Evolutionary conservation across 2,113 vertebrate species (phyloP), one percentile per base, ranked within the genome.

Genomic region (Dipodomys spectabilis): DNA sequence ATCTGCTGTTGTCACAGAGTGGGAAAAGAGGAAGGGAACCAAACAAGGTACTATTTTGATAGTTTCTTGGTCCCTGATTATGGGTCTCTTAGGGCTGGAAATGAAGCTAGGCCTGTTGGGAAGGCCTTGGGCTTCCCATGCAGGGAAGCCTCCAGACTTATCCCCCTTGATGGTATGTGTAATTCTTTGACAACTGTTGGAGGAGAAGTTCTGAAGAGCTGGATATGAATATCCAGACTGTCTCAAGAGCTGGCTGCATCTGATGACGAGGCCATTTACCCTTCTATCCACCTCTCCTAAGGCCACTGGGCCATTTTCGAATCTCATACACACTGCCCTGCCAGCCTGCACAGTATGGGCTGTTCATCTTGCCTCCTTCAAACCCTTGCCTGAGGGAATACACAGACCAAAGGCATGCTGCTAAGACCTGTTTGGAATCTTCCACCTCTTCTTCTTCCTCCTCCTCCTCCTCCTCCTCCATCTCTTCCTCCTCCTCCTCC

Each of bases 81-180:
- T 30, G 6, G 28, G 32, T 39, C 32, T 67, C 60, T 4, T 7
- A 13, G 30, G 20, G 20, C 32, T n/a, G 65, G 82, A 7, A 10
- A 19, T 10, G 67, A 5, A 0, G 7, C 7, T 23, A 25, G n/a
- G 80, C 15, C 69, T 20, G 7, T 9, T 0, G 0, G 71, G 73
- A n/a, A 65, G 74, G 35, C 44, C 10, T n/a, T 0, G 5, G 67
- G 19, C 10, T 57, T 25, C 82, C 60, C 19, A 4, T 15, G 82
- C 7, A 57, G 67, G 13, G 45, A n/a, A 67, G 44, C 11, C 2
- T 0, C 27, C 2, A 3, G 27, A 39, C 9, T 89, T 5, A 3
- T 16, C 1, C 9, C 57, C 62, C 88, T 28, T 69, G 81, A 25
- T 64, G 7, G 7, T 19, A 23, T 22, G 15, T 72, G 30, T 23